Evolutionary conservation across 2,888 invertebrate genomes (phyloP), one percentile per base, ranked within the genome.

Genomic region (Calliopum simillimum): DNA sequence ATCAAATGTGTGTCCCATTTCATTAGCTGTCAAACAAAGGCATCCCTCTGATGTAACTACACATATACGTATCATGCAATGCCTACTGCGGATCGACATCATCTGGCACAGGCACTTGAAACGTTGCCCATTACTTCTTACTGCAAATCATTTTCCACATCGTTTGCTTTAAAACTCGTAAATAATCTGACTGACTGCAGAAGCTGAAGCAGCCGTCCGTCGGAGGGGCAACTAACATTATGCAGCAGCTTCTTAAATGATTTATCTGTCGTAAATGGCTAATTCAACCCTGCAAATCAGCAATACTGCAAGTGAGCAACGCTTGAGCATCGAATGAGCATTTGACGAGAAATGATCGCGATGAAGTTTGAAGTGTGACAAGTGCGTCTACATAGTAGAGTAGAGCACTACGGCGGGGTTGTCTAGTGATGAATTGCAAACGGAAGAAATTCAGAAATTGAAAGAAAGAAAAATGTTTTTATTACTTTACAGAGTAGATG

Each of bases 361-460:
- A 16, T 69, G 68, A 73, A 76, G 73, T 58, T 58, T 47, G 25
- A 46, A 61, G 51, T 67, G 65, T 65, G 65, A 65, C 72, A 73
- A 72, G 69, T 71, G 71, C 71, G 71, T 33, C 64, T 73, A 1
- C 55, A 41, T 41, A 43, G 44, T 16, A 49, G 19, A 43, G 16
- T 5, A 16, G 11, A 3, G 2, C 44, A 12, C 8, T 3, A 4
- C 13, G 66, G 33, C 47, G 21, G 69, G 70, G 66, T 77, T 79
- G 78, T 78, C 78, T 80, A 80, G 82, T 82, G 83, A 82, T 83
- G 82, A 81, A 82, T 83, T 80, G 78, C 82, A 82, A 82, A 80
- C 82, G 82, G 83, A 82, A 82, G 82, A 82, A 77, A 80, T 79
- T 77, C 79, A 47, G 46, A 65, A 61, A 12, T 61, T n/a, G 16